Conservation (phyloP, 2,797 vertebrate genomes). For the Macroramphosus scolopax region DNA sequence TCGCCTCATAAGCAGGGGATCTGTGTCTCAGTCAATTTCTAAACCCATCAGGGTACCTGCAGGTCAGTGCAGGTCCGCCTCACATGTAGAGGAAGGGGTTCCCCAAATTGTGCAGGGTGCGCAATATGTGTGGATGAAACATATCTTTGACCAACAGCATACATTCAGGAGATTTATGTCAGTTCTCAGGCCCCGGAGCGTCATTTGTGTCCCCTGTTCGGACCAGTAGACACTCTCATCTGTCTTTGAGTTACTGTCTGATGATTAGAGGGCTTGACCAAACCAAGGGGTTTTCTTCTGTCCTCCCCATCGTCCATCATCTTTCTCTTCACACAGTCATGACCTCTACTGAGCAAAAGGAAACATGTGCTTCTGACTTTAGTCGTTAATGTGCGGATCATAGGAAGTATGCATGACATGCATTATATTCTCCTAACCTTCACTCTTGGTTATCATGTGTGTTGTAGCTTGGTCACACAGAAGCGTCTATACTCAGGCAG, state of each 20-base stretch:
- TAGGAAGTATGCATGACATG: slow-evolving; percentile 28
- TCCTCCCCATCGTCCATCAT: slow-evolving; percentile 7
- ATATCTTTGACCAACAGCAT: slow-evolving; percentile 22
- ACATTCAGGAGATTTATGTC: slow-evolving; percentile 53
- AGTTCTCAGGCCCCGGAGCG: slow-evolving; percentile 13
- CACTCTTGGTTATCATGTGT: slow-evolving; percentile 32
- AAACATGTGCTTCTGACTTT: slow-evolving; percentile 46
- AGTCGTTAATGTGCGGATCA: slow-evolving; percentile 18
- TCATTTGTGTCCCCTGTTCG: slow-evolving; percentile 1
- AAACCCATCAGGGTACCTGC: slow-evolving; percentile 18
- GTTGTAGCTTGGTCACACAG: slow-evolving; percentile 35
- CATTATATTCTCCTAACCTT: slow-evolving; percentile 31
- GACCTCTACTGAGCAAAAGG: slow-evolving; percentile 28
- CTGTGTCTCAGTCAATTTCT: slow-evolving; percentile 20
- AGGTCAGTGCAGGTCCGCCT: slow-evolving; percentile 17
- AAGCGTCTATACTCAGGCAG: slow-evolving; percentile 18
- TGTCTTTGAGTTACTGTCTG: slow-evolving; percentile 16
- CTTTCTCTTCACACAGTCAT: slow-evolving; percentile 9
- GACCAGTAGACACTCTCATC: slow-evolving; percentile 13
- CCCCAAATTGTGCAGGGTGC: slow-evolving; percentile 12
- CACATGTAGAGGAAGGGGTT: slow-evolving; percentile 1
- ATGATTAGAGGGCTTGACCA: neutral
- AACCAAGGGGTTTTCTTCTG: slow-evolving; percentile 2
- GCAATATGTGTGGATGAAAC: slow-evolving; percentile 16
- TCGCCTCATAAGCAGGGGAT: slow-evolving; percentile 6